Base-by-base conservation (phyloP, 2,113 vertebrate genomes). In the Taurulus bubalis region DNA sequence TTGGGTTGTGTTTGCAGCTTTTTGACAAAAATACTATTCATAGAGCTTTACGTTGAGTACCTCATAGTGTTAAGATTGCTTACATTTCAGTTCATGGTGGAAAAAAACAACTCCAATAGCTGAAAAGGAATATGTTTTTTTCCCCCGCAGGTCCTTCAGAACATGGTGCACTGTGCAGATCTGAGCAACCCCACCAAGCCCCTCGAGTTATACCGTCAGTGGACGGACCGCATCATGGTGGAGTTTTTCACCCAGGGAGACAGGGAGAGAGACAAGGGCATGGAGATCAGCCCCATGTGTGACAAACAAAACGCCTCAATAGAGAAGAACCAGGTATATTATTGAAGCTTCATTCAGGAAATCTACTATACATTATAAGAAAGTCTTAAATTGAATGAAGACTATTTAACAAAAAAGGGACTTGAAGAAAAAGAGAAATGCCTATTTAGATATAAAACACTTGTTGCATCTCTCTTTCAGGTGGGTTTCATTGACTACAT, bases 241-340 rank as follows among this genome's bases (percentile, higher is more conserved):
- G 97, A 98, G 90, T 97, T 98, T 88, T 98, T 98, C 93, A 92
- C 76, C 28, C 97, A 98, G 56, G 97, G 97, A 0, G 97, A 98
- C 91, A 85, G 95, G 0, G 97, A 98, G 78, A 92, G 97, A 15
- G 96, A 97, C 78, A 95, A 94, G 16, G 96, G 96, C 72, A 96
- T 98, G 95, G 97, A 98, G 91, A 95, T 98, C 91, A 98, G 97
- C 88, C 97, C 97, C 77, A 98, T 98, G 97, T 98, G 97, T 0
- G 97, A 98, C 92, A 97, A 97, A 71, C 97, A 96, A 87, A 97
- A 95, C 0, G 97, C 97, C 66, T 98, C 97, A 0, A 95, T 98
- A 66, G 97, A 98, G 90, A 98, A 98, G 83, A 96, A 96, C 80
- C 97, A 98, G 97, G 97, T 98, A 80, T 12, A 71, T 11, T 20